Evolutionary conservation across 2,113 vertebrate species (phyloP).

Genomic region (human): DNA sequence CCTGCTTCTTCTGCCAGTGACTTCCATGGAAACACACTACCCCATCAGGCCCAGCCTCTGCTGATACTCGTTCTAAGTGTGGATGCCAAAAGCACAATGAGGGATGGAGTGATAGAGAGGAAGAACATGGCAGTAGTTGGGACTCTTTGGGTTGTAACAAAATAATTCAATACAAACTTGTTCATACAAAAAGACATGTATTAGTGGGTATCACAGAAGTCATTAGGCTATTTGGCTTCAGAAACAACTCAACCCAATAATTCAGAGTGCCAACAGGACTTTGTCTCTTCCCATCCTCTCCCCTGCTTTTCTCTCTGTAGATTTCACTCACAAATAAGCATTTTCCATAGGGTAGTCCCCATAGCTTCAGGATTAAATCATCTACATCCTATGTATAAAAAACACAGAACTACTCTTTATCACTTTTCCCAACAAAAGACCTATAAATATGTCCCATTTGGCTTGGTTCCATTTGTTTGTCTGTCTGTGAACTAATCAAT

Average conservation of each 20-base stretch:
- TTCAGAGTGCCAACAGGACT: not conserved
- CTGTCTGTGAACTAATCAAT: not conserved
- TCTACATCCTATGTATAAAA: not conserved
- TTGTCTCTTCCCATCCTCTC: not conserved
- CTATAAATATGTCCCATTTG: not conserved
- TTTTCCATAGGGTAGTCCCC: not conserved
- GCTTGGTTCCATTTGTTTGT: not conserved
- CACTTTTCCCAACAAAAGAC: not conserved
- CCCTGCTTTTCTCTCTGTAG: not conserved
- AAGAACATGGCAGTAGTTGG: not conserved
- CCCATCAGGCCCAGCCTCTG: not conserved
- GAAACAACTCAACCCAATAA: not conserved
- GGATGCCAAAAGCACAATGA: not conserved
- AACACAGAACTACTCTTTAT: not conserved
- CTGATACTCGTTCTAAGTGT: not conserved
- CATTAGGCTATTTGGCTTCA: not conserved
- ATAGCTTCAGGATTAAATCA: not conserved
- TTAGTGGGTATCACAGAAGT: not conserved
- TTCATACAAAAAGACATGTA: not conserved
- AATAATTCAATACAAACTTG: not conserved
- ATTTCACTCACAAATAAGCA: not conserved
- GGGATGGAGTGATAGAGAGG: not conserved
- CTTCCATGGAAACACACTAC: not conserved
- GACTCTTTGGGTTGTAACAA: not conserved
- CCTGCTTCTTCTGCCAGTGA: not conserved